Evolutionary conservation across 2,113 vertebrate genomes (phyloP), one percentile per base, ranked within the genome.

Genomic region (Connochaetes taurinus): DNA sequence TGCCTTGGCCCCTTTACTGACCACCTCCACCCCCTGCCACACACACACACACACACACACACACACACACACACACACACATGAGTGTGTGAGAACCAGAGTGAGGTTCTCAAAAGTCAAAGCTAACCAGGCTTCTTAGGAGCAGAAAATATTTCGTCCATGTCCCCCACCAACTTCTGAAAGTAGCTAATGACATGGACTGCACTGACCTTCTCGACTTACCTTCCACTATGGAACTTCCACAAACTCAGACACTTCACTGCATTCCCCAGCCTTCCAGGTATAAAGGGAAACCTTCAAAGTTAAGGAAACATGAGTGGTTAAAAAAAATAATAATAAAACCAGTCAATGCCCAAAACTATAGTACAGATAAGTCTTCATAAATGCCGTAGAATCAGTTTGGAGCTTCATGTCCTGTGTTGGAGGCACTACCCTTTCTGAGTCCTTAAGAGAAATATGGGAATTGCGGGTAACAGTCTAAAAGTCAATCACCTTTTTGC

Each of bases 261-360:
- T 25, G 36, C 43, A 14, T n/a, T 47, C 21, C 81, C 40, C 2
- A 15, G 2, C 33, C 43, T 47, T 78, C 85, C 81, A 45, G 64
- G 64, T 67, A 53, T 2, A 53, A 43, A 92, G 36, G 43, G 36
- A 94, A 95, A 85, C 23, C 27, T 83, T 87, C 55, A 58, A 93
- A 87, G 55, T 64, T 50, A 58, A 76, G 91, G 85, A 57, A 33
- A 55, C 13, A 58, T 43, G 25, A 7, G 14, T 87, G 29, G 52
- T 47, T 36, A 36, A 58, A 13, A 64, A 94, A 84, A 62, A 74
- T 3, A 40, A 40, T 12, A 33, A 86, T 57, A 64, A 90, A 60
- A 33, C 15, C 43, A 64, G 9, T 29, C 81, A n/a, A 27, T 55
- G 43, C 64, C 58, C 74, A 83, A 82, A 89, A 71, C 3, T 2